Conservation (phyloP, 2,797 vertebrate genomes). For the Phrynocephalus forsythii region DNA sequence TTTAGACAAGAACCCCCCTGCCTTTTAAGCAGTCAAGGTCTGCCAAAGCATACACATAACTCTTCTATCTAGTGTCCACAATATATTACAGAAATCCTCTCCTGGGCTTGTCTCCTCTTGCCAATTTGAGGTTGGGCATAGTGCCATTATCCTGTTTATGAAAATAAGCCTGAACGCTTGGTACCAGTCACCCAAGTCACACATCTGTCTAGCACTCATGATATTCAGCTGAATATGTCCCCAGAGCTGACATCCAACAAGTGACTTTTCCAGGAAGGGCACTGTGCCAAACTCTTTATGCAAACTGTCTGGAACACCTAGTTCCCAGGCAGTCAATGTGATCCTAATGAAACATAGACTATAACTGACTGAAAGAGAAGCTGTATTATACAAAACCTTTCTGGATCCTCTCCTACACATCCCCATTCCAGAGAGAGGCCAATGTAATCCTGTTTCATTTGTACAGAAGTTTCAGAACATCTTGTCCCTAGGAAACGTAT, state of each 20-base stretch:
- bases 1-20: background rate
- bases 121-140: constrained; percentile 10
- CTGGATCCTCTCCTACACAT: background rate
- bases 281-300: background rate
- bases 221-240: constrained; percentile 6
- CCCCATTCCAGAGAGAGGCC: background rate
- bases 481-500: background rate
- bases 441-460: background rate
- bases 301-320: constrained; percentile 22
- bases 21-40: constrained; percentile 7
- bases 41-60: constrained; percentile 15
- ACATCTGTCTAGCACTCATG: constrained; percentile 1
- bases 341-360: constrained; percentile 8
- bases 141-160: background rate
- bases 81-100: background rate
- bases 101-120: background rate
- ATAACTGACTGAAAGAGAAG: background rate
- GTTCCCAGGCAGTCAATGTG: constrained; percentile 1
- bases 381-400: constrained; percentile 1
- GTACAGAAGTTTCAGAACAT: background rate
- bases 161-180: background rate
- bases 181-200: background rate
- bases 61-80: background rate
- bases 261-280: constrained; percentile 8
- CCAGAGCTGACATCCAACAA: background rate